Conservation (phyloP, 2,888 invertebrate species). For the Lycia hirtaria region DNA sequence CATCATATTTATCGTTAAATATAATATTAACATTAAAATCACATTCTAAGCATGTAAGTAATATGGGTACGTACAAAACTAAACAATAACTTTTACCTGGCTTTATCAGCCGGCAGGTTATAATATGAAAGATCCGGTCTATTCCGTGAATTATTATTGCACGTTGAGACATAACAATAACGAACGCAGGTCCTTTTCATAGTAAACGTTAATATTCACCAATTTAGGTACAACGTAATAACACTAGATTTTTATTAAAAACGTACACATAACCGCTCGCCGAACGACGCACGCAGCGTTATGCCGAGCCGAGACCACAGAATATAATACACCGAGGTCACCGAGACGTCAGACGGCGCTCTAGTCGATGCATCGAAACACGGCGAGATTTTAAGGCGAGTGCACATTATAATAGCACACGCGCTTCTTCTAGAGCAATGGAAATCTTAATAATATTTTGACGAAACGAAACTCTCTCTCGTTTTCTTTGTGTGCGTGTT, state of each 20-base stretch:
- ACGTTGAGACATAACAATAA: constrained; percentile 12
- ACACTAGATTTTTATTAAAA: not conserved
- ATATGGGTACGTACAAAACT: not conserved
- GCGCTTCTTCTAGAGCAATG: not conserved
- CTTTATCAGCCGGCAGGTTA: constrained; percentile 3
- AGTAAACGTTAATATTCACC: not conserved
- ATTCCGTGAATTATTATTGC: not conserved
- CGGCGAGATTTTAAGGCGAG: constrained; percentile 3
- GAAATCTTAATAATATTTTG: too few species aligned
- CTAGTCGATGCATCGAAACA: constrained; percentile 8
- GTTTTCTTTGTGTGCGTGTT: too few species aligned
- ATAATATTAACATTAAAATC: too few species aligned
- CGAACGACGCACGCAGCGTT: not conserved
- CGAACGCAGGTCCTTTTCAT: not conserved
- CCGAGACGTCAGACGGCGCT: too few species aligned
- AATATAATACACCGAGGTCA: too few species aligned
- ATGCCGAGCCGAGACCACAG: too few species aligned
- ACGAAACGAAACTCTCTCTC: too few species aligned
- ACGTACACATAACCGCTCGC: too few species aligned
- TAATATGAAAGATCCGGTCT: constrained; percentile 2
- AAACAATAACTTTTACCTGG: not conserved
- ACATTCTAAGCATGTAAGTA: too few species aligned
- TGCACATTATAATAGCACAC: not conserved
- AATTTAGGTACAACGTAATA: not conserved
- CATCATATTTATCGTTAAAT: too few species aligned